A percentile compares a stretch with the other conserved stretches of the same genome.
These are phyloP conservation scores for Nowickia ferox DNA, from an alignment of 2,888 invertebrate species.

Conservation along the genomic window DNA sequence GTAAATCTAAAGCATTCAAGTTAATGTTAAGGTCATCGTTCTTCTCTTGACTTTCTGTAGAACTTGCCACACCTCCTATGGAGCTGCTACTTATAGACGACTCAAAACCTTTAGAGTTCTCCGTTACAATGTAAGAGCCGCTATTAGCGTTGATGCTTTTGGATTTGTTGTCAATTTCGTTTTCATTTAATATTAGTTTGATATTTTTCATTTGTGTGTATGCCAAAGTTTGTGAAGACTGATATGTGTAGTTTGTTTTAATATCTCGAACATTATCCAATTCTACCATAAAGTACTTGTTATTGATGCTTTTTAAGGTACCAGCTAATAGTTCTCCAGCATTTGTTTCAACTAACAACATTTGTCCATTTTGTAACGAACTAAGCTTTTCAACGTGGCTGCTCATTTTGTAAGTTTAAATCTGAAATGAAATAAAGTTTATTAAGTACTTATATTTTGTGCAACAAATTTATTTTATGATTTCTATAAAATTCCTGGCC, in stretches of 20 bases:
- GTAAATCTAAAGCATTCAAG: conserved; percentile 65
- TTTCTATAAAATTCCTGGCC: too few species aligned
- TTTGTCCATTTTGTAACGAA: conserved; percentile 71
- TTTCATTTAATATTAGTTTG: conserved; percentile 68
- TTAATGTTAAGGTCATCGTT: conserved; percentile 39
- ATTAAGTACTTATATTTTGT: background rate
- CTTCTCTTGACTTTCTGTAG: conserved; percentile 41
- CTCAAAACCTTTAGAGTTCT: conserved; percentile 17
- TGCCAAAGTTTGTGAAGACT: conserved; percentile 74
- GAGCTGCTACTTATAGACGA: conserved; percentile 15
- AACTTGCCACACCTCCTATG: background rate
- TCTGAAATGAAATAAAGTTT: conserved; percentile 12
- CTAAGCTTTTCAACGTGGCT: conserved; percentile 41
- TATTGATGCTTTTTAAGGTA: conserved; percentile 71
- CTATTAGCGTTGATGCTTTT: conserved; percentile 6
- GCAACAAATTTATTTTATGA: too few species aligned
- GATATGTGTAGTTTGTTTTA: conserved; percentile 73
- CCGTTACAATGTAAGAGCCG: conserved; percentile 14
- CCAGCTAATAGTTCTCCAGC: conserved; percentile 73
- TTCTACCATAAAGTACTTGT: conserved; percentile 73
- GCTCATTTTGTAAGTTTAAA: conserved; percentile 45
- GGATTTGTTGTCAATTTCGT: conserved; percentile 7
- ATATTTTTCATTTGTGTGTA: conserved; percentile 74
- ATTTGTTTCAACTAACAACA: conserved; percentile 73
- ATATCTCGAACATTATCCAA: conserved; percentile 74